Base-by-base conservation (phyloP, 64 coral and sea anemone genomes). In the Dendrophyllia cribrosa region DNA sequence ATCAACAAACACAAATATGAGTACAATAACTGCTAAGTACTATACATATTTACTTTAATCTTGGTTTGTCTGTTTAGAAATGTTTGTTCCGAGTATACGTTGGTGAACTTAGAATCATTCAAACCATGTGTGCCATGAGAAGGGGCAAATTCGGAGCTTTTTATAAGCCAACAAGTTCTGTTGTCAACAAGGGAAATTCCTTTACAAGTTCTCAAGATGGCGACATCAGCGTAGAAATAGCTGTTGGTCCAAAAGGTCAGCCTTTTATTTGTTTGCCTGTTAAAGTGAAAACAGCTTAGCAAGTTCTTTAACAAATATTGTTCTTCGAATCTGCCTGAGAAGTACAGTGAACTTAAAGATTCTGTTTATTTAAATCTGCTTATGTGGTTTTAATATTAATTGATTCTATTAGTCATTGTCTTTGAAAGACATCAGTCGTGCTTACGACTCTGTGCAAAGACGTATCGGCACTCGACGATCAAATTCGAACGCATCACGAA, bases 201-300 rank as follows among this genome's bases (percentile, higher is more conserved):
- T 48, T 67, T n/a, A 22, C 60, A 22, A 84, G 21, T 21, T 67
- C 80, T 16, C 61, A 67, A 6, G 80, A 84, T 24, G 44, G 8
- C 46, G 80, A 84, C 44, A 52, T 51, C 46, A 48, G 20, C 20
- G 60, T 84, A 43, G 80, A 84, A 84, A 24, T 84, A 6, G 6
- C 80, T 1, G 80, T 84, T 51, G 80, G 80, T 7, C 80, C 80
- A 44, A 84, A 48, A 84, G 80, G 80, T 84, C 7, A 51, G 80
- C 7, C 13, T 10, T 15, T 48, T 19, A 4, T 15, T 47, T 43
- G 15, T 13, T 16, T 45, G 9, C 25, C 70, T 19, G 22, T 70
- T 22, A 15, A 26, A 44, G 24, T 44, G 43, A 12, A 45, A 15
- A 14, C 43, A 46, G 34, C 9, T 13, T 72, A 11, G 43, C 11